phyloP scores from a whole-genome alignment of 2,888 invertebrate genomes.

The Limenitis camilla region DNA sequence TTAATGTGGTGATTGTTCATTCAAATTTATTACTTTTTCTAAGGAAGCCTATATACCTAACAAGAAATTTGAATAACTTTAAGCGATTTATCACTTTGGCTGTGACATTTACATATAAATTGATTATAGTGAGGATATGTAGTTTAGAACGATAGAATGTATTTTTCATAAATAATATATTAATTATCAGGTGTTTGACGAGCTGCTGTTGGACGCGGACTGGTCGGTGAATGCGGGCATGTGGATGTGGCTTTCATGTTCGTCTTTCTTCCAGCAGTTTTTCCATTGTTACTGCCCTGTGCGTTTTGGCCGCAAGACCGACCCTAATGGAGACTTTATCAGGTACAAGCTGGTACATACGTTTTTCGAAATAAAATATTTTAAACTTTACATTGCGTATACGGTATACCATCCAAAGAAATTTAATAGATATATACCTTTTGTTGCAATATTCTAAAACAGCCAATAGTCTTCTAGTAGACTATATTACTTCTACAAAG shows the following conservation, averaged over 20 bases:
- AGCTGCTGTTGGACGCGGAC: slow-evolving; percentile 86
- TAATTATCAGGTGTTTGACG: slow-evolving; percentile 82
- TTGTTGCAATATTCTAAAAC: neutral
- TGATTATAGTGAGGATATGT: too few species aligned
- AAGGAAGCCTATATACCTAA: too few species aligned
- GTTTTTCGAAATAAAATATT: neutral
- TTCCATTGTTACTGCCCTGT: slow-evolving; percentile 91
- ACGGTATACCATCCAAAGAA: too few species aligned
- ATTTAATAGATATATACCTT: too few species aligned
- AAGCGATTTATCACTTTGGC: too few species aligned
- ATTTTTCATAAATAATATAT: slow-evolving; percentile 3
- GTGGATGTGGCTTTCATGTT: slow-evolving; percentile 94
- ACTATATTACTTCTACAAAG: neutral
- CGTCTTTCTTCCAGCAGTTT: slow-evolving; percentile 91
- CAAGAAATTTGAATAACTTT: too few species aligned
- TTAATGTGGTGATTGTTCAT: too few species aligned
- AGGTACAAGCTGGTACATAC: slow-evolving; percentile 72
- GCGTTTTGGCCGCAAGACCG: slow-evolving; percentile 86
- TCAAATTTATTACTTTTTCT: too few species aligned
- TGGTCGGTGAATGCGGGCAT: slow-evolving; percentile 92
- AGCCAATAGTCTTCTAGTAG: neutral
- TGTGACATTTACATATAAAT: too few species aligned
- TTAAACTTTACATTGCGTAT: too few species aligned
- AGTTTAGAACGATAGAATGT: too few species aligned
- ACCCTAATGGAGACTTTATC: slow-evolving; percentile 91